Conservation (phyloP, 2,113 vertebrate genomes). For the Hippocampus zosterae region DNA sequence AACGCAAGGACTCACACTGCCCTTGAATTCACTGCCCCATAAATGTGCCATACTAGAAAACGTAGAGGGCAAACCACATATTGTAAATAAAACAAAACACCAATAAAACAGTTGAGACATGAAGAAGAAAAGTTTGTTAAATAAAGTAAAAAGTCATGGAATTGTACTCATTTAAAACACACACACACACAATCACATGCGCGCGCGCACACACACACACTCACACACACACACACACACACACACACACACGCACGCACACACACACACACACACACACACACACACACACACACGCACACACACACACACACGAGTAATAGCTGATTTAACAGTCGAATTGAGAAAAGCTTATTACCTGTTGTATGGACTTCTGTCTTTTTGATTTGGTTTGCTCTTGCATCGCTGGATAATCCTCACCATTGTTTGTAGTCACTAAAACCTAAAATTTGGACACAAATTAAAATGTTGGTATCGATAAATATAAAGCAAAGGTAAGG, state of each 20-base stretch:
- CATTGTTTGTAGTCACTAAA: slow-evolving; percentile 62
- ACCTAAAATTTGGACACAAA: slow-evolving; percentile 52
- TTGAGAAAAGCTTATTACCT: slow-evolving; percentile 45
- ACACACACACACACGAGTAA: no score
- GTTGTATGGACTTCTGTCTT: slow-evolving; percentile 30
- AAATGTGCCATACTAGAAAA: slow-evolving; percentile 50
- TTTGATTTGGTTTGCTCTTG: slow-evolving; percentile 24
- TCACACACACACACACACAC: no score
- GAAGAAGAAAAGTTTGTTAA: not conserved
- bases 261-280: no score
- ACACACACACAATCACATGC: no score
- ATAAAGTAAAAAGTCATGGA: not conserved
- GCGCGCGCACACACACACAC: no score
- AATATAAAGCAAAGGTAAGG: not conserved
- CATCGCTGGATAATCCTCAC: slow-evolving; percentile 25
- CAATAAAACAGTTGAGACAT: not conserved
- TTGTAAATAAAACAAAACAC: slow-evolving; percentile 54
- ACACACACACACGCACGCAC: no score
- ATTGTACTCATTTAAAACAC: not conserved
- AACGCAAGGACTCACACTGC: slow-evolving; percentile 30
- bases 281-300: no score
- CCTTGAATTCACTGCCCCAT: slow-evolving; percentile 13
- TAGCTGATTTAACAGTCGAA: not conserved
- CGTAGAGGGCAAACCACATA: slow-evolving; percentile 40
- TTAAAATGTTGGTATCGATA: not conserved